Percentiles rank a stretch among this genome's conserved stretches.
These are phyloP conservation scores for Byasa hedistus DNA, from an alignment of 2,888 invertebrate species.

Conservation along the genomic window DNA sequence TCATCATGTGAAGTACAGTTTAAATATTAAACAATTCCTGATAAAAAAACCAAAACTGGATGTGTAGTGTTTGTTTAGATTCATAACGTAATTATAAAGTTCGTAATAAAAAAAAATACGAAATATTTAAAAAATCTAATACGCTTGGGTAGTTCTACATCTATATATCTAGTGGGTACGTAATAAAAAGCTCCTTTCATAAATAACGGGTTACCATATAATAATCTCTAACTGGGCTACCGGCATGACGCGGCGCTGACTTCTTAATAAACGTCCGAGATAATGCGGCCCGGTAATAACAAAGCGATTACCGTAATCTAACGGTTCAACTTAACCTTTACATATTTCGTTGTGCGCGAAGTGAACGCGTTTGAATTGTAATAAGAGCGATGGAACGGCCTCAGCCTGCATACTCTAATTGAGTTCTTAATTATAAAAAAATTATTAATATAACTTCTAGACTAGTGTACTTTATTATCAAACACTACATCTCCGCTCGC, in stretches of 20 bases:
- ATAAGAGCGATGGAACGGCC: constrained; percentile 4
- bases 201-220: constrained; percentile 19
- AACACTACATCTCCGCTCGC: too few species aligned
- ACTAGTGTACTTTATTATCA: too few species aligned
- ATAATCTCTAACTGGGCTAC: constrained; percentile 25
- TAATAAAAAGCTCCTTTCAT: not conserved
- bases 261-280: constrained; percentile 29
- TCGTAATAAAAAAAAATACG: too few species aligned
- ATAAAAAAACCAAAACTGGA: too few species aligned
- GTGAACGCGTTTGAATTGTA: constrained; percentile 36
- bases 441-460: not conserved
- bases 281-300: constrained; percentile 33
- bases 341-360: constrained; percentile 45
- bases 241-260: constrained; percentile 14
- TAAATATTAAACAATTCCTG: too few species aligned
- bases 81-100: too few species aligned
- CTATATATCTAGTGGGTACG: not conserved
- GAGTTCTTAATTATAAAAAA: not conserved
- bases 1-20: too few species aligned
- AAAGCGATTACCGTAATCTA: constrained; percentile 55
- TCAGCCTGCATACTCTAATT: constrained; percentile 4
- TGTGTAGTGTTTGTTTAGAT: too few species aligned
- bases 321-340: constrained; percentile 56
- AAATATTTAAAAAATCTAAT: not conserved
- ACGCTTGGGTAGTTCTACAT: not conserved